phyloP scores from a whole-genome alignment of 1,140 invertebrate genomes.

The Samia ricini region DNA sequence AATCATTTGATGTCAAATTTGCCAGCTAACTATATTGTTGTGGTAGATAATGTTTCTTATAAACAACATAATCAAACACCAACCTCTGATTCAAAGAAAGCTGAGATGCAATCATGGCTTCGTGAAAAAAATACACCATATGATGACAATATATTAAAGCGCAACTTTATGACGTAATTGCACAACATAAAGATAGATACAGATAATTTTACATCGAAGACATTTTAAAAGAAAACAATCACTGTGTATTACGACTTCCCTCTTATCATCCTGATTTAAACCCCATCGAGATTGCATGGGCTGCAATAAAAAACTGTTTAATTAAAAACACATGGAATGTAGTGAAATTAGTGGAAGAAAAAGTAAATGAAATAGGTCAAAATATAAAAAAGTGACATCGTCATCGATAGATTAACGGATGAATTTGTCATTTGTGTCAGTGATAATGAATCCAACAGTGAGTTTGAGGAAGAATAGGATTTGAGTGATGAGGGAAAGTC shows the following conservation, averaged over 20 bases:
- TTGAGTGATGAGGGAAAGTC: not conserved
- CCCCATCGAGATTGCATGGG: slow-evolving; percentile 8
- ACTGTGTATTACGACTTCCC: not conserved
- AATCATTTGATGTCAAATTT: not conserved
- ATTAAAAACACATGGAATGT: not conserved
- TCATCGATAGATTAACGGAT: slow-evolving; percentile 8
- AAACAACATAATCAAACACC: not conserved
- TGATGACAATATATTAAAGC: not conserved
- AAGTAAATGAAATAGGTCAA: slow-evolving; percentile 1
- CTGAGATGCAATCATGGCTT: not conserved
- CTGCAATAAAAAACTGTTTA: not conserved
- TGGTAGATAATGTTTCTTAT: slow-evolving; percentile 6
- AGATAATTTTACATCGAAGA: slow-evolving; percentile 2
- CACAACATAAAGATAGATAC: not conserved
- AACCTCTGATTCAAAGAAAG: slow-evolving; percentile 1
- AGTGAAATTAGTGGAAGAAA: slow-evolving; percentile 6
- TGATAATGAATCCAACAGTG: slow-evolving; percentile 2
- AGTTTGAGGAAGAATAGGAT: not conserved
- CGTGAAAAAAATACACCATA: not conserved
- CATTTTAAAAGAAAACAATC: slow-evolving; percentile 2
- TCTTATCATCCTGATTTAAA: slow-evolving; percentile 4
- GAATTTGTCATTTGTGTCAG: not conserved
- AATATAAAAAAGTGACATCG: slow-evolving; percentile 5
- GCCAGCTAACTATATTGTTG: slow-evolving; percentile 5
- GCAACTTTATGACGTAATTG: not conserved